These are phyloP conservation scores for Tachina fera DNA, from an alignment of 2,888 invertebrate genomes.

Conservation along the genomic window DNA sequence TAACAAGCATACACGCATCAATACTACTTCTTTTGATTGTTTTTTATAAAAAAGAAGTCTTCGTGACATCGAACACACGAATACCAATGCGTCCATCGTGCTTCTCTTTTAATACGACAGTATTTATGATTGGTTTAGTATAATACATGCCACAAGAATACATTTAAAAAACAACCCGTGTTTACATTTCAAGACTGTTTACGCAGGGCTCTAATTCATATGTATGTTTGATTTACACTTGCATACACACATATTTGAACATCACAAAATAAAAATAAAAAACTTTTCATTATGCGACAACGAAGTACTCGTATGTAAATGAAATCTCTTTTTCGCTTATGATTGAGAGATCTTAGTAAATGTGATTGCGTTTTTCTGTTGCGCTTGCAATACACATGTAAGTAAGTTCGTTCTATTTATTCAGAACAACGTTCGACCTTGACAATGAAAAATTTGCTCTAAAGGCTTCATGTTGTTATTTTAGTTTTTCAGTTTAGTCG, in stretches of 20 bases:
- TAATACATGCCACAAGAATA: no score
- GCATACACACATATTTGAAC: background rate
- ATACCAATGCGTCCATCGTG: no score
- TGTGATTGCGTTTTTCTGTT: constrained; percentile 62
- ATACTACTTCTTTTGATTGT: no score
- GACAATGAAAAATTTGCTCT: constrained; percentile 79
- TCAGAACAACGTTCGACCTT: constrained; percentile 81
- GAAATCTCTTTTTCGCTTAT: constrained; percentile 33
- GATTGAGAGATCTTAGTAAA: constrained; percentile 41
- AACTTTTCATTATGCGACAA: constrained; percentile 39
- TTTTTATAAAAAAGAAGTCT: no score
- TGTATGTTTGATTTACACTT: constrained; percentile 1
- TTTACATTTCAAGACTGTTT: no score
- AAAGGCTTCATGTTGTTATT: constrained; percentile 65
- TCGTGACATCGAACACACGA: no score
- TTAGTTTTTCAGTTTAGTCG: constrained; percentile 48
- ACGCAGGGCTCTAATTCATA: no score
- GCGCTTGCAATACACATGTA: constrained; percentile 23
- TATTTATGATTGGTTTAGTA: no score
- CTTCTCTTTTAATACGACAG: no score
- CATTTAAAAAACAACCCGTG: no score
- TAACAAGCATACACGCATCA: no score
- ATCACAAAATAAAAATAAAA: constrained; percentile 26
- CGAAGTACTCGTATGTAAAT: background rate
- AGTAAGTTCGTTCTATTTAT: constrained; percentile 59